phyloP scores from a whole-genome alignment of 2,113 vertebrate genomes.

The Stegostoma tigrinum region DNA sequence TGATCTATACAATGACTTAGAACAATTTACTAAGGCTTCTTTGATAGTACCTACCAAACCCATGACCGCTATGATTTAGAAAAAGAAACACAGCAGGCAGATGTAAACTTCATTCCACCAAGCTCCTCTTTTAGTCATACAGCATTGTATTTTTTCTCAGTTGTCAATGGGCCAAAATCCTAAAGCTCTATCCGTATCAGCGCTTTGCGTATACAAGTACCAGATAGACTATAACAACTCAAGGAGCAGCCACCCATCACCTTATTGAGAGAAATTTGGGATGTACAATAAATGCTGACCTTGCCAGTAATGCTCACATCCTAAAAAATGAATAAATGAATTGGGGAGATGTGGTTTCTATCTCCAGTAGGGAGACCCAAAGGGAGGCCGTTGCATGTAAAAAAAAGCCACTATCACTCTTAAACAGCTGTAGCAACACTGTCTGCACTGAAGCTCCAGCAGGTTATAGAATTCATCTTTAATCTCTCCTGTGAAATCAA shows the following conservation, averaged over 20 bases:
- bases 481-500: not conserved
- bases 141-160: not conserved
- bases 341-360: not conserved
- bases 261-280: not conserved
- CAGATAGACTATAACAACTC: not conserved
- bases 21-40: not conserved
- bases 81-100: not conserved
- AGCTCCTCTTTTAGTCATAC: not conserved
- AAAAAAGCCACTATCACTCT: not conserved
- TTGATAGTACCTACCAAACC: not conserved
- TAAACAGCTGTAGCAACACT: not conserved
- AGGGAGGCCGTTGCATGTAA: not conserved
- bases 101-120: not conserved
- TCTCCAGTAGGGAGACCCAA: not conserved
- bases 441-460: not conserved
- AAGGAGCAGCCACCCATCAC: not conserved
- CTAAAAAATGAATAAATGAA: not conserved
- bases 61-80: not conserved
- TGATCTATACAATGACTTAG: not conserved
- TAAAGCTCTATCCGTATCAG: not conserved
- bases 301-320: not conserved
- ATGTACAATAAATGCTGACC: not conserved
- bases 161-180: not conserved
- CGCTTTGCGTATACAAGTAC: not conserved
- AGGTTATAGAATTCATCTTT: not conserved